A percentile compares a stretch with the other conserved stretches of the same genome.
phyloP scores from a whole-genome alignment of 2,113 vertebrate species.

The Engraulis encrasicolus region DNA sequence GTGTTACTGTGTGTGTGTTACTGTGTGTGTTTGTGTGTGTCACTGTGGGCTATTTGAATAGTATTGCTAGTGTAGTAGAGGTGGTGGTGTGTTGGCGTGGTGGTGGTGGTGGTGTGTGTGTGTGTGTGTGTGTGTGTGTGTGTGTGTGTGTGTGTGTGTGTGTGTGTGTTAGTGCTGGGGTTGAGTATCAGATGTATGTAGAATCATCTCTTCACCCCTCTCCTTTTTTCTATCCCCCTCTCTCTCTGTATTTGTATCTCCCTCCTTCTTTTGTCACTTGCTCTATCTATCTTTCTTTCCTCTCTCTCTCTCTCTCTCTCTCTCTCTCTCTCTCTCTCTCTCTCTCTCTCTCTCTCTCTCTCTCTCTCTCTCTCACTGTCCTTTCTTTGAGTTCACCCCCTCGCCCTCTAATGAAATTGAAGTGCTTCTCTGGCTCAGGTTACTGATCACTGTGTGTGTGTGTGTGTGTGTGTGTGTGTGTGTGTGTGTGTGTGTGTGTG shows the following conservation, averaged over 20 bases:
- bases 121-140: no score
- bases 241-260: no score
- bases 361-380: not conserved
- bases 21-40: not conserved
- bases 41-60: no score
- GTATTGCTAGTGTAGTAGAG: not conserved
- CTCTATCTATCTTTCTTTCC: not conserved
- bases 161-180: not conserved
- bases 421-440: conserved; percentile 22
- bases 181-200: conserved; percentile 4
- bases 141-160: no score
- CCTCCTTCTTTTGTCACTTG: not conserved
- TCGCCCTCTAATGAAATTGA: conserved; percentile 23
- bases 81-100: not conserved
- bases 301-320: not conserved
- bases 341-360: not conserved
- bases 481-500: not conserved
- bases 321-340: not conserved
- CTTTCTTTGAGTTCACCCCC: conserved; percentile 19
- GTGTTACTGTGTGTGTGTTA: not conserved
- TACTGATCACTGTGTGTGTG: not conserved
- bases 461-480: no score
- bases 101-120: not conserved
- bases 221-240: not conserved
- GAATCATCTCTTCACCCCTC: conserved; percentile 2